These are phyloP conservation scores for Hartigia nigra DNA, from an alignment of 2,888 invertebrate species.

Conservation along the genomic window DNA sequence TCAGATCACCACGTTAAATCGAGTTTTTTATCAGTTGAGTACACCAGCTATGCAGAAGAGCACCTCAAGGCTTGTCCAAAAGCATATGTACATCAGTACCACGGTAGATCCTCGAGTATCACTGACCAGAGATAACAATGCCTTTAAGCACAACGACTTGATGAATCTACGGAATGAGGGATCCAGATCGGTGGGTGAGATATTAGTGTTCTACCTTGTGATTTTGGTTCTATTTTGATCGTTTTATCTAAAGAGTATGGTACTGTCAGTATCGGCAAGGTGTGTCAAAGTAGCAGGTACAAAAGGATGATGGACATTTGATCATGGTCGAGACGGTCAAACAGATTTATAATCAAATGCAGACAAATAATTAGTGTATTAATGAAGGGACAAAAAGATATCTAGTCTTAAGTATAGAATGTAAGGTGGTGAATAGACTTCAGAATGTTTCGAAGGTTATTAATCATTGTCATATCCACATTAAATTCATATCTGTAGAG, in stretches of 20 bases:
- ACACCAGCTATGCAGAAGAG: constrained; percentile 57
- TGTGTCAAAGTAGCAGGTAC: background rate
- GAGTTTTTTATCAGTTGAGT: constrained; percentile 51
- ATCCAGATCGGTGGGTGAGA: background rate
- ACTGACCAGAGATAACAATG: constrained; percentile 53
- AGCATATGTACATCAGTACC: constrained; percentile 47
- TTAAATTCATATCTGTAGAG: constrained; percentile 33
- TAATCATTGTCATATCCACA: constrained; percentile 26
- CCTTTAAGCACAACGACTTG: constrained; percentile 52
- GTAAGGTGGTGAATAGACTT: background rate
- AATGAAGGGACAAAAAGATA: constrained; percentile 43
- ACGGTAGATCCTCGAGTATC: constrained; percentile 51
- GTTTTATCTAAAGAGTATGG: background rate
- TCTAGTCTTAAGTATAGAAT: background rate
- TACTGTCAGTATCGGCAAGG: background rate
- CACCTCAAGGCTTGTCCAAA: constrained; percentile 48
- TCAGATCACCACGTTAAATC: constrained; percentile 47
- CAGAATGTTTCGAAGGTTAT: background rate
- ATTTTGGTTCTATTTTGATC: background rate
- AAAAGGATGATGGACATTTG: background rate
- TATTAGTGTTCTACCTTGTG: background rate
- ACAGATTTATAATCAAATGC: constrained; percentile 52
- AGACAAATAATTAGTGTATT: constrained; percentile 63
- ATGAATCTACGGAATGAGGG: constrained; percentile 26
- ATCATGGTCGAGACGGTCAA: background rate